Percentiles rank a stretch among this genome's conserved stretches.
Conservation (phyloP, 2,113 vertebrate species). For the Sprattus sprattus region DNA sequence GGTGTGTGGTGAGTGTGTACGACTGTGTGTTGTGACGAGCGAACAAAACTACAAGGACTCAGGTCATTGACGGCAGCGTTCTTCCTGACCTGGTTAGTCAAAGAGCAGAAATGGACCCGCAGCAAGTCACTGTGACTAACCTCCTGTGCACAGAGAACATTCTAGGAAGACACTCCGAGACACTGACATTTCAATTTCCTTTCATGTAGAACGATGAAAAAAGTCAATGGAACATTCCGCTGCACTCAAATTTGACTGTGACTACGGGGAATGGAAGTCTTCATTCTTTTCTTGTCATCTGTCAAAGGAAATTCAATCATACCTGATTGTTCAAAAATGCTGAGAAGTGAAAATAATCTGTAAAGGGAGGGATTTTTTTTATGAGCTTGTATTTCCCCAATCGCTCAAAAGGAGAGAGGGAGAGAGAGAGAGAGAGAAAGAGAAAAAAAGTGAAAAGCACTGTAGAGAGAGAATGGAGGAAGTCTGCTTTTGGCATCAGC, state of each 20-base stretch:
- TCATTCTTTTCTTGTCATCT: neutral
- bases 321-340: conserved; percentile 6
- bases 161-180: neutral
- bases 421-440: neutral
- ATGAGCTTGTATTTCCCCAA: neutral
- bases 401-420: neutral
- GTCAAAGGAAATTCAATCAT: conserved; percentile 6
- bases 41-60: neutral
- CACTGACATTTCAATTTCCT: conserved; percentile 1
- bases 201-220: neutral
- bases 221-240: neutral
- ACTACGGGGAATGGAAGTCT: neutral
- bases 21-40: neutral
- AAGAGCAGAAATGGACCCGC: neutral
- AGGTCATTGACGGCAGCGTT: neutral
- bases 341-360: neutral
- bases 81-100: neutral
- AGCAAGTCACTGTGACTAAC: neutral
- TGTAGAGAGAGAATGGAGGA: neutral
- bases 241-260: neutral
- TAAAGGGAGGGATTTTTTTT: neutral
- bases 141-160: neutral
- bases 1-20: neutral
- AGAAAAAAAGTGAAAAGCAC: neutral
- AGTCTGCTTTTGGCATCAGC: neutral